Base-by-base conservation (phyloP, 1,140 invertebrate species). In the Trichoplusia ni region DNA sequence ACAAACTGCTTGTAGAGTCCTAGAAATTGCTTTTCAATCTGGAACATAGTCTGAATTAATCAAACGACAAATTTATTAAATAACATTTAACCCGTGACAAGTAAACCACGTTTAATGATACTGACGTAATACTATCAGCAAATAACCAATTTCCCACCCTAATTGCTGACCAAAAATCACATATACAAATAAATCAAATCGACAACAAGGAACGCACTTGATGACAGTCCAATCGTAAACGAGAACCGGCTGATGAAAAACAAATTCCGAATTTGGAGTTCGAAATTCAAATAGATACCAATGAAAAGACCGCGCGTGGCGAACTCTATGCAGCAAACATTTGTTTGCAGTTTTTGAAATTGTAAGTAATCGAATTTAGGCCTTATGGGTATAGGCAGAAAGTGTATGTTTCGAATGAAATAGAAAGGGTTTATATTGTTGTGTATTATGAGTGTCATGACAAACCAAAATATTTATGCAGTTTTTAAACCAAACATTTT, bases 211-310 rank as follows among this genome's bases (percentile, higher is more conserved):
- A 74, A 83, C 81, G 75, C 79, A 82, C 85, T 88, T 75, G 81
- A 83, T 81, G 84, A 79, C 82, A 84, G 77, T 66, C 76, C 84
- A 58, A 66, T 77, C 80, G 84, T 80, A 82, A 86, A 80, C 63
- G 73, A 82, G 81, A 73, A 77, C 79, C 63, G 56, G 49, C 77
- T 89, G 82, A 89, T 89, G 84, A 89, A 88, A 89, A 89, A 86
- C 85, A 88, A 88, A 89, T 88, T 81, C 79, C 51, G 64, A 62
- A 75, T 81, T 86, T 74, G 76, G 84, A 89, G 79, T 87, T 86
- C 82, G 69, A 73, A 88, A 84, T 80, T 87, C 85, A 86, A 90
- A 90, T 78, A 90, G 85, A 88, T 85, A 87, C 84, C 86, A 78
- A 82, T 83, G 85, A 87, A 83, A 81, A 72, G 75, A 64, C 74